These are phyloP conservation scores for Theristicus caerulescens DNA, from an alignment of 2,113 vertebrate genomes.

Conservation along the genomic window DNA sequence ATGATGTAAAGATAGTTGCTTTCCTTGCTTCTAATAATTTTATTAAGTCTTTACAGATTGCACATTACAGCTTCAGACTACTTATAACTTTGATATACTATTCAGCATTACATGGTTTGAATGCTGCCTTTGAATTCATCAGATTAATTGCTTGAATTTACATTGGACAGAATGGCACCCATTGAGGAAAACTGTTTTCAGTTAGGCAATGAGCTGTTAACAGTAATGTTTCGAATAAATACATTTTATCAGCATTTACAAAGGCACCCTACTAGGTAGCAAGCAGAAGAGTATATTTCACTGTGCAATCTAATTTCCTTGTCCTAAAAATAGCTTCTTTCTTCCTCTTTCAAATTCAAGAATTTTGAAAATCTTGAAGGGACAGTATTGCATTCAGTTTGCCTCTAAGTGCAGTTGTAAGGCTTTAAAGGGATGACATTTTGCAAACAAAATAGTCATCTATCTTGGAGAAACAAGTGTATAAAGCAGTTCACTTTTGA, in stretches of 20 bases:
- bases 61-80: neutral
- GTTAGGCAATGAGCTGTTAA: slow-evolving; percentile 2
- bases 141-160: neutral
- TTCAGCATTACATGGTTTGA: neutral
- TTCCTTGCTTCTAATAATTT: neutral
- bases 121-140: neutral
- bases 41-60: neutral
- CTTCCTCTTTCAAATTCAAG: neutral
- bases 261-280: neutral
- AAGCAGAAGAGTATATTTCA: neutral
- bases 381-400: neutral
- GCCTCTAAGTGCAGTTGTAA: neutral
- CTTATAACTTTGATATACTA: neutral
- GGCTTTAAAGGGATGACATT: neutral
- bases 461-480: neutral
- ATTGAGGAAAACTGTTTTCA: slow-evolving; percentile 1
- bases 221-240: slow-evolving; percentile 32
- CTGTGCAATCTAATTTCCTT: neutral
- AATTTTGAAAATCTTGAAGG: neutral
- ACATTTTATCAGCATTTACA: slow-evolving; percentile 34
- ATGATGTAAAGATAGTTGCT: neutral
- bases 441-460: neutral
- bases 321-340: neutral
- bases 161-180: neutral
- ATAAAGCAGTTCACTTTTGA: neutral